These are phyloP conservation scores for Synanthedon formicaeformis DNA, from an alignment of 2,888 invertebrate genomes.

Conservation along the genomic window DNA sequence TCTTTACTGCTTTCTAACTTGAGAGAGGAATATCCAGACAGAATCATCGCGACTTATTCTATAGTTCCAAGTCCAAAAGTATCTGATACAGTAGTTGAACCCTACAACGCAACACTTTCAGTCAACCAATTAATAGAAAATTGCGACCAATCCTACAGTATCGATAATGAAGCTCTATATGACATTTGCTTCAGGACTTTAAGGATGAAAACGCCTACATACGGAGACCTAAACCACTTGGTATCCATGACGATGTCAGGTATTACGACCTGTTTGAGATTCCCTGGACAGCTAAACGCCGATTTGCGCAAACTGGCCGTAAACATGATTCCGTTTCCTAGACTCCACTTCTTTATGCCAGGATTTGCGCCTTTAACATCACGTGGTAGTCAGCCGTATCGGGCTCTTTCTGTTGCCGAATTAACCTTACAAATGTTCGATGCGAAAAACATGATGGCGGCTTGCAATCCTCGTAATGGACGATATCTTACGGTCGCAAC, in stretches of 20 bases:
- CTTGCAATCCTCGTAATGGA: conserved; percentile 90
- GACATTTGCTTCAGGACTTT: conserved; percentile 83
- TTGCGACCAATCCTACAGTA: conserved; percentile 73
- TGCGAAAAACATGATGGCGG: conserved; percentile 96
- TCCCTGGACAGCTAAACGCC: conserved; percentile 72
- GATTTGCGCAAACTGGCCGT: conserved; percentile 73
- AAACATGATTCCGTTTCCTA: conserved; percentile 79
- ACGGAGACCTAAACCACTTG: conserved; percentile 77
- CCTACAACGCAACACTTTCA: conserved; percentile 78
- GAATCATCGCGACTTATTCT: conserved; percentile 76
- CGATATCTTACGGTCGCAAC: conserved; percentile 90
- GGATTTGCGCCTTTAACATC: conserved; percentile 77
- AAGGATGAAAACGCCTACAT: conserved; percentile 78
- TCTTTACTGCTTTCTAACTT: conserved; percentile 76
- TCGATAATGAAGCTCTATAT: conserved; percentile 82
- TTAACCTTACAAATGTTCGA: conserved; percentile 92
- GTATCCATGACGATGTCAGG: conserved; percentile 53
- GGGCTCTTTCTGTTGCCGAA: conserved; percentile 88
- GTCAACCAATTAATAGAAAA: conserved; percentile 77
- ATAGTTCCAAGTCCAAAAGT: conserved; percentile 80
- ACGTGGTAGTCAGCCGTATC: conserved; percentile 85
- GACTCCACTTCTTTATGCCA: conserved; percentile 69
- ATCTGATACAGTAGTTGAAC: conserved; percentile 76
- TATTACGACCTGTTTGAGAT: conserved; percentile 50
- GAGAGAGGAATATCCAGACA: conserved; percentile 79